Percentiles rank a stretch among this genome's conserved stretches.
These are phyloP conservation scores for Neodiprion lecontei DNA, from an alignment of 1,140 invertebrate species.

Conservation along the genomic window DNA sequence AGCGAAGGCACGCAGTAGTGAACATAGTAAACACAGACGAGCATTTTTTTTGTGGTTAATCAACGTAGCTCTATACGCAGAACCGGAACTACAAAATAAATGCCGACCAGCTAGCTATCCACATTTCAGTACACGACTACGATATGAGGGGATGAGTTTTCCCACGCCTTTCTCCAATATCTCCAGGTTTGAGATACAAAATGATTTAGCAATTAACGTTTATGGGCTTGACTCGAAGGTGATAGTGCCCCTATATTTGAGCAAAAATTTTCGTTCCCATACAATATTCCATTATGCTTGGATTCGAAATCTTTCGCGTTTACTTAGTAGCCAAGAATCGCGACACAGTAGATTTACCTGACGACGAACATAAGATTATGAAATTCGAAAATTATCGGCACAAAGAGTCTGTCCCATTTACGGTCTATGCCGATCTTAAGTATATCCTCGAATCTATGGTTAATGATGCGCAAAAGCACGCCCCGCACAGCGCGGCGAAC, in stretches of 20 bases:
- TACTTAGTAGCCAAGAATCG: background rate
- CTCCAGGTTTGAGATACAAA: background rate
- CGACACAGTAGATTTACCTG: constrained; percentile 29
- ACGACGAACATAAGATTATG: constrained; percentile 30
- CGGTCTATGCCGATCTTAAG: constrained; percentile 49
- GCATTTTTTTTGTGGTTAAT: no score
- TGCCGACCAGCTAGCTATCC: constrained; percentile 36
- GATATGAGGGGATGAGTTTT: constrained; percentile 49
- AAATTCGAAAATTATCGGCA: constrained; percentile 42
- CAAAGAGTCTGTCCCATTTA: constrained; percentile 42
- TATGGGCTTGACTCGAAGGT: no score
- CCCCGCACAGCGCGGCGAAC: constrained; percentile 47
- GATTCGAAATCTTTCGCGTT: no score
- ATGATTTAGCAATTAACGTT: no score
- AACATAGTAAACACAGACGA: no score
- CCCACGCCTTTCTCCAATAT: constrained; percentile 33
- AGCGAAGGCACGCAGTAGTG: constrained; percentile 17
- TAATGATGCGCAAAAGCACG: constrained; percentile 40
- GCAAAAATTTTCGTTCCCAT: no score
- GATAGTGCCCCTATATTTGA: no score
- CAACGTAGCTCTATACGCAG: constrained; percentile 35
- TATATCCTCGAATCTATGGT: constrained; percentile 37
- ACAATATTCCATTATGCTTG: no score
- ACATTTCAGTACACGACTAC: constrained; percentile 40
- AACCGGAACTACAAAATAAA: constrained; percentile 24